Evolutionary conservation across 2,797 vertebrate species (phyloP), one percentile per base, ranked within the genome.

Genomic region (Arvicola amphibius): DNA sequence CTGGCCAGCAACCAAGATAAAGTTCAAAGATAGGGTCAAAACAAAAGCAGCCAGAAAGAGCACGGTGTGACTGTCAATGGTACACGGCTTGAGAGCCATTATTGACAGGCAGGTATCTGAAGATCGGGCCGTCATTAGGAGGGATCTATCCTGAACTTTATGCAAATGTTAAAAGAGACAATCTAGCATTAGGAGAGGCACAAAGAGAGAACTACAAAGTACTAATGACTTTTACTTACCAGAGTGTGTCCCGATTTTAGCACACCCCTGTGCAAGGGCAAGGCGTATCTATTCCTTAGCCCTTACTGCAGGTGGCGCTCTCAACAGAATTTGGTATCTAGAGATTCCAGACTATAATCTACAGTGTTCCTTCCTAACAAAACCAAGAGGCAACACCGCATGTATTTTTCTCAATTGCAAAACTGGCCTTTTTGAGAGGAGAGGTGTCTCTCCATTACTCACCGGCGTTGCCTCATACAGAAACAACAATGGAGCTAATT

Each of bases 1-100:
- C 99, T 99, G 99, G 99, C 99, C 98, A 94, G 99, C 99, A 99
- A 99, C 99, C 99, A 99, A 99, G 99, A 99, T 99, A 99, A 99
- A 99, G 99, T 99, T 99, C 99, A 99, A 99, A 99, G 99, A 99
- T 98, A 99, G 99, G 99, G 99, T 99, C 99, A 99, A 98, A 99
- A 99, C 99, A 99, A 99, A 99, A 99, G 99, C 99, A 99, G 99
- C 99, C 98, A 98, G 98, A 98, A 98, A 56, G 98, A 98, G 98
- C 98, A 98, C 97, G 98, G 98, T 98, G 98, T 98, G 98, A 98
- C 98, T 99, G 99, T 99, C 99, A 99, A 99, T 99, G 99, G 98
- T 98, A 99, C 99, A 99, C 98, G 98, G 99, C 99, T 99, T 99
- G 99, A 99, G 99, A 99, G 99, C 98, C 92, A 98, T 98, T 99